Percentiles rank a stretch among this genome's conserved stretches.
phyloP scores from a whole-genome alignment of 2,888 invertebrate species.

The Psylliodes chrysocephalus region DNA sequence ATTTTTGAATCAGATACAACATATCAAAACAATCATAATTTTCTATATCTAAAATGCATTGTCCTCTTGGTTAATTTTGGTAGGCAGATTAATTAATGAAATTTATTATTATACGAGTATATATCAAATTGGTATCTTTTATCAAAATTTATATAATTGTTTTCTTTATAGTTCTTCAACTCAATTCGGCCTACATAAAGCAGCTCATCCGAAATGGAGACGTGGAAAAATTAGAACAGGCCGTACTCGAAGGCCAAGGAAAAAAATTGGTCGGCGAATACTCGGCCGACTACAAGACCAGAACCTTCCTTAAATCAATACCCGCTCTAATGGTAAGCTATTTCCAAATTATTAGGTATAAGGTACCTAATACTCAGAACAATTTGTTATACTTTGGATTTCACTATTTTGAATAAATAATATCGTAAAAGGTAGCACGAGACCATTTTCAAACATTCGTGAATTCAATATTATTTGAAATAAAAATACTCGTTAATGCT shows the following conservation, averaged over 20 bases:
- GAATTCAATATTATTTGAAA: no score
- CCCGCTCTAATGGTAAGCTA: slow-evolving; percentile 74
- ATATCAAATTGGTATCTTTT: no score
- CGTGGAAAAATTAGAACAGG: slow-evolving; percentile 73
- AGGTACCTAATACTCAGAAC: not conserved
- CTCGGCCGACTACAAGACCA: slow-evolving; percentile 70
- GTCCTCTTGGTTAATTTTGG: no score
- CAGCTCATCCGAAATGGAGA: slow-evolving; percentile 72
- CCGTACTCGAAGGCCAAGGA: slow-evolving; percentile 76
- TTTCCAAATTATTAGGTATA: not conserved
- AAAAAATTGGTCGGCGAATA: slow-evolving; percentile 74
- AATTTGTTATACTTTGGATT: slow-evolving; percentile 1
- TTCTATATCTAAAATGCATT: no score
- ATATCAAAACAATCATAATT: no score
- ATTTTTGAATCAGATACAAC: no score
- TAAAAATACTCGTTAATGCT: no score
- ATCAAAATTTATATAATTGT: no score
- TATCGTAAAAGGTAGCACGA: not conserved
- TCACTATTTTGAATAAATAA: slow-evolving; percentile 1
- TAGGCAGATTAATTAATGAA: no score
- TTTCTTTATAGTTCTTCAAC: slow-evolving; percentile 62
- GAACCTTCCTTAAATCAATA: slow-evolving; percentile 73
- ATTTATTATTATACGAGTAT: no score
- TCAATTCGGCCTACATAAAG: slow-evolving; percentile 67
- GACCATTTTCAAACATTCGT: no score